Percentiles rank a stretch among this genome's conserved stretches.
Conservation (phyloP, 2,113 vertebrate genomes). For the Echinops telfairi region DNA sequence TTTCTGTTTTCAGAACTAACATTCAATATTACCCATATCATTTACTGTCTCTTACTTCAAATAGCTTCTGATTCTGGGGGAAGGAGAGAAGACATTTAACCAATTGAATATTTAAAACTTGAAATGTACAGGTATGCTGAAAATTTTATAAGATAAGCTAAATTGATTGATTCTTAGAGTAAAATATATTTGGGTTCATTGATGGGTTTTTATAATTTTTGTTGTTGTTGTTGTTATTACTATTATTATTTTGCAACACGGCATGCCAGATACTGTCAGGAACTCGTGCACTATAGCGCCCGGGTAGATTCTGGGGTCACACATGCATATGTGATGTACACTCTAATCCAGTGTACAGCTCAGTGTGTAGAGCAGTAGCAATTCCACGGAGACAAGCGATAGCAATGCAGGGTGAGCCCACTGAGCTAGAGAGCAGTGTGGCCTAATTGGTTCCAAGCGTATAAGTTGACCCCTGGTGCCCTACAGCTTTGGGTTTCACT, state of each 20-base stretch:
- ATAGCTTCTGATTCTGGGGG: background rate
- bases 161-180: constrained; percentile 22
- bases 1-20: background rate
- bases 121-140: background rate
- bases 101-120: background rate
- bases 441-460: background rate
- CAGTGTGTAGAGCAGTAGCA: background rate
- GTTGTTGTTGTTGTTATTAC: background rate
- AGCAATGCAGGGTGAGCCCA: background rate
- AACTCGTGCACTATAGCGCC: background rate
- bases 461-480: background rate
- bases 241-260: background rate
- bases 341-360: background rate
- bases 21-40: background rate
- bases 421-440: background rate
- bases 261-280: background rate
- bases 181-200: constrained; percentile 18
- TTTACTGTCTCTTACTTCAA: constrained; percentile 8
- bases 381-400: background rate
- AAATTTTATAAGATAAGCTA: constrained; percentile 49
- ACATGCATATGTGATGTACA: background rate
- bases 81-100: background rate
- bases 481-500: background rate
- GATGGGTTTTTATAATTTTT: background rate
- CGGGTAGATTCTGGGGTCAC: background rate